Percentiles rank a stretch among this genome's conserved stretches.
phyloP scores from a whole-genome alignment of 2,888 invertebrate genomes.

The Boloria selene region DNA sequence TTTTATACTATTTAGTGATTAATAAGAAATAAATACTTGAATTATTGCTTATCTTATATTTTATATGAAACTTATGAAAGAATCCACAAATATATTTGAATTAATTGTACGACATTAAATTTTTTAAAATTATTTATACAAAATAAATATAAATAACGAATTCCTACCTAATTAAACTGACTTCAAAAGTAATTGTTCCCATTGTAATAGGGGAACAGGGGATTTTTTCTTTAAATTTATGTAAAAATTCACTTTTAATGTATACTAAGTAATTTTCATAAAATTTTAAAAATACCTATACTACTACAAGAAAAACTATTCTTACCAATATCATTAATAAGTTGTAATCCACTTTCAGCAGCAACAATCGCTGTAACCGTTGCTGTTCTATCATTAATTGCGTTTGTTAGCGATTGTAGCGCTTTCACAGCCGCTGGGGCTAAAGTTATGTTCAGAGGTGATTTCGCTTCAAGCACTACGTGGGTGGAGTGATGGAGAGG shows the following conservation, averaged over 20 bases:
- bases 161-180: no score
- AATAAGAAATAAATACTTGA: no score
- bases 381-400: constrained; percentile 61
- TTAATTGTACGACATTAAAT: no score
- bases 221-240: neutral
- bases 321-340: constrained; percentile 85
- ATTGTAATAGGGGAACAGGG: no score
- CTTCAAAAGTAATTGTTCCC: no score
- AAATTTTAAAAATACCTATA: neutral
- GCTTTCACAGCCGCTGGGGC: constrained; percentile 85
- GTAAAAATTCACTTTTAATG: neutral
- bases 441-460: constrained; percentile 85
- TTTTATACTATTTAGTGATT: no score
- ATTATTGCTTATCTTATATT: no score
- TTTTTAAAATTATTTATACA: no score
- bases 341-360: constrained; percentile 56
- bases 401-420: constrained; percentile 63
- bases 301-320: neutral
- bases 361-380: constrained; percentile 65
- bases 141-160: no score
- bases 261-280: neutral
- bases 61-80: no score
- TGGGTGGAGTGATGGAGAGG: constrained; percentile 83
- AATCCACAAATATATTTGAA: no score
- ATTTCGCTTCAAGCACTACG: constrained; percentile 85